A percentile compares a stretch with the other conserved stretches of the same genome.
Evolutionary conservation across 2,797 vertebrate genomes (phyloP).

Genomic region (Fundulus diaphanus): DNA sequence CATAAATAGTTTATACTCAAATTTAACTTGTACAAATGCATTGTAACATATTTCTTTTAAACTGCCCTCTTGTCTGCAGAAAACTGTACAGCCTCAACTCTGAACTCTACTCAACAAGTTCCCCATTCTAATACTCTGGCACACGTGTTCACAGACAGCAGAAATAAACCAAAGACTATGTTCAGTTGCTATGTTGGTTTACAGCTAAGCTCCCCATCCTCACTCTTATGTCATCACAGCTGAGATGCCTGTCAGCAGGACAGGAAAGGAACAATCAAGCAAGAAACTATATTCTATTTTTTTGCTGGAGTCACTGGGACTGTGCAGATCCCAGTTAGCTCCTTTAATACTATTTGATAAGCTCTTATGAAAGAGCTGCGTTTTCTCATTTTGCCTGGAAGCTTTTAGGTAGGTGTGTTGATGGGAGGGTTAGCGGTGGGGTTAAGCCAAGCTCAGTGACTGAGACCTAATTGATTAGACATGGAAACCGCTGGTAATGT

Average conservation of each 20-base stretch:
- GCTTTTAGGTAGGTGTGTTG: slow-evolving; percentile 73
- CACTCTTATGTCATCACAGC: slow-evolving; percentile 65
- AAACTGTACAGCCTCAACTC: not conserved
- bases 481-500: slow-evolving; percentile 36
- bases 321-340: slow-evolving; percentile 62
- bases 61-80: no score
- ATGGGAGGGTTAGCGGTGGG: slow-evolving; percentile 65
- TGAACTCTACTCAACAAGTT: not conserved
- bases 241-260: slow-evolving; percentile 75
- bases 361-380: slow-evolving; percentile 73
- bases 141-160: not conserved
- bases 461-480: slow-evolving; percentile 68
- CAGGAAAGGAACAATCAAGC: slow-evolving; percentile 46
- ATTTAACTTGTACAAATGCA: no score
- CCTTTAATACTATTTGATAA: slow-evolving; percentile 76
- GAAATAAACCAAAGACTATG: slow-evolving; percentile 37
- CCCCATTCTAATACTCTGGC: not conserved
- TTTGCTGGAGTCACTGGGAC: slow-evolving; percentile 62
- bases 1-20: no score
- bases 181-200: slow-evolving; percentile 54
- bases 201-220: slow-evolving; percentile 54
- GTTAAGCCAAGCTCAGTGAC: slow-evolving; percentile 65
- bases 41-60: no score
- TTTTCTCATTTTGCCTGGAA: slow-evolving; percentile 58
- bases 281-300: slow-evolving; percentile 34